Percentiles rank a stretch among this genome's conserved stretches.
phyloP scores from a whole-genome alignment of 2,797 vertebrate genomes.

The Coracias cyanogaster region DNA sequence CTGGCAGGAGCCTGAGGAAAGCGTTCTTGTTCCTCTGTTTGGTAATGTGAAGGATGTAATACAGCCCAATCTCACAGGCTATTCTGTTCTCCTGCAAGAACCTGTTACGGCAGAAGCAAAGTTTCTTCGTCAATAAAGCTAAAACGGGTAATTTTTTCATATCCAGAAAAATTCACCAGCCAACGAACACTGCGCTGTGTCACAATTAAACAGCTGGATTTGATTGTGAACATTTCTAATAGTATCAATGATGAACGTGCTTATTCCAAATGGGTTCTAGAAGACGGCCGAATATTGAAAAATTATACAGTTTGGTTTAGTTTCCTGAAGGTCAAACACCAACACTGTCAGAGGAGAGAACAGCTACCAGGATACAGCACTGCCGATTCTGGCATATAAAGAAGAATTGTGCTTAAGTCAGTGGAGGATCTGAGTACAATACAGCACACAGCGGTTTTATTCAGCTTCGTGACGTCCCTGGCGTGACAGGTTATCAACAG shows the following conservation, averaged over 20 bases:
- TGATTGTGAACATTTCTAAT: neutral
- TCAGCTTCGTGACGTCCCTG: neutral
- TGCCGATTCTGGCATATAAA: neutral
- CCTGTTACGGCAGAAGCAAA: constrained; percentile 68
- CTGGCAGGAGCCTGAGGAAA: constrained; percentile 90
- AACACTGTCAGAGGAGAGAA: neutral
- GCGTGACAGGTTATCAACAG: neutral
- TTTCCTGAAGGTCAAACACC: neutral
- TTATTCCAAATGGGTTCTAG: neutral
- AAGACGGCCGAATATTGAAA: neutral
- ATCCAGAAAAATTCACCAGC: neutral
- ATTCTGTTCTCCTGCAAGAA: constrained; percentile 94
- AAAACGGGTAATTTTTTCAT: neutral
- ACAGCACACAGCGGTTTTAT: neutral
- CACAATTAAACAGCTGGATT: neutral
- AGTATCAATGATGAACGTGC: neutral
- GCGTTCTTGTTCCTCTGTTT: constrained; percentile 96
- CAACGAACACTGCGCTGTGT: rapidly evolving
- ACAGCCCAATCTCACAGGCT: constrained; percentile 95
- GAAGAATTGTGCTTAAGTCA: neutral
- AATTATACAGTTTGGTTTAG: neutral
- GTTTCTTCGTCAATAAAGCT: neutral
- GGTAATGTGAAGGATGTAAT: constrained; percentile 94
- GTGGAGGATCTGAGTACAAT: neutral
- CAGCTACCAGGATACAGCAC: neutral